Evolutionary conservation across 2,113 vertebrate species (phyloP), one percentile per base, ranked within the genome.

Genomic region (Connochaetes taurinus): DNA sequence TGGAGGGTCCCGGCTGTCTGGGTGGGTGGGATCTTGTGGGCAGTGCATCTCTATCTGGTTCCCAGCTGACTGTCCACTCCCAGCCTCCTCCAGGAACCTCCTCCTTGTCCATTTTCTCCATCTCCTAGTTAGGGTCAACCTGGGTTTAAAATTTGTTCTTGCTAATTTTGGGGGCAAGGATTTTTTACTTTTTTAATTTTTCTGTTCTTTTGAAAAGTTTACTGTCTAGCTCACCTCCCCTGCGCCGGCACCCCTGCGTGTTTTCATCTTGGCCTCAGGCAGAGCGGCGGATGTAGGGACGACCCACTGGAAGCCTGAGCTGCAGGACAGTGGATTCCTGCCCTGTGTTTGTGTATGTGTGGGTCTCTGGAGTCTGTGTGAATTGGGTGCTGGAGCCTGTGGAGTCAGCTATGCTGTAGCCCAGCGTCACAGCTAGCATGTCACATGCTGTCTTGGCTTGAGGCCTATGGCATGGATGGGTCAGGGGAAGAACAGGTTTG

Each of bases 11-110:
- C 27, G 40, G 6, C 8, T 55, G 13, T 47, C 47, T 47, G 76
- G 15, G 43, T 29, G 7, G 76, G 27, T 31, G 43, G 43, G 74
- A 27, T 29, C 27, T 5, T 2, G 2, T 10, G 27, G n/a, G 33
- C 29, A 11, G 50, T 16, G 33, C 23, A 11, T 33, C 60, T 82
- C 62, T 25, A 45, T 58, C 29, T 52, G 52, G 43, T n/a, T 7
- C n/a, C 67, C n/a, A n/a, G 47, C 23, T 1, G 8, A 52, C 1
- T 0, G 3, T 64, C 45, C 19, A 4, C 36, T 11, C n/a, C 33
- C 10, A n/a, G 47, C 23, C 14, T 23, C 16, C 21, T 40, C 33
- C 27, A 0, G 21, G 19, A n/a, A 31, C 53, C 53, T 33, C 45
- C 47, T n/a, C 25, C 33, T 74, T 13, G 10, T 67, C 58, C 50